Evolutionary conservation across 2,113 vertebrate genomes (phyloP).

Genomic region (Poecilia latipinna): DNA sequence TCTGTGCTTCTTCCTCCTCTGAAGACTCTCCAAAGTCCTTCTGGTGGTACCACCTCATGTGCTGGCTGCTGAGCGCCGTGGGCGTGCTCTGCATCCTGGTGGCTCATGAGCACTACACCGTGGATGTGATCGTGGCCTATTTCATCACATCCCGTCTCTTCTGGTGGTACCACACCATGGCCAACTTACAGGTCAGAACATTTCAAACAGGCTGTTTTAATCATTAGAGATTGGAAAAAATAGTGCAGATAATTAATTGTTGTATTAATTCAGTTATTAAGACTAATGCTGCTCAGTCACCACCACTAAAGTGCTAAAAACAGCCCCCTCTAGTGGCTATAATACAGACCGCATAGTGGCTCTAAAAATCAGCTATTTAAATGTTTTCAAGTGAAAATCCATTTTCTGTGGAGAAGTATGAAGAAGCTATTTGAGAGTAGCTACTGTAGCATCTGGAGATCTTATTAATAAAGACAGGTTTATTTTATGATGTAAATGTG

Average conservation of each 20-base stretch:
- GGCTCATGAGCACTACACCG: conserved; percentile 95
- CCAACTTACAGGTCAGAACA: conserved; percentile 89
- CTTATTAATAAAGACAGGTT: background rate
- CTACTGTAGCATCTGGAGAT: background rate
- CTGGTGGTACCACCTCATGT: conserved; percentile 97
- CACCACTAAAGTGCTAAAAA: no score
- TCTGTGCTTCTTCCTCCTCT: background rate
- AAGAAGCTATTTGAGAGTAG: background rate
- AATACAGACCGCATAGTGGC: no score
- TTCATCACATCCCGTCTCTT: conserved; percentile 96
- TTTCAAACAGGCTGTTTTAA: background rate
- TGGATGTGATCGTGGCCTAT: conserved; percentile 94
- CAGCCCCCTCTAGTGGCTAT: no score
- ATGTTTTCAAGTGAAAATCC: no score
- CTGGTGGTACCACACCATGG: conserved; percentile 99
- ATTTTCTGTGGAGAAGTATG: no score
- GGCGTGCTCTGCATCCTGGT: conserved; percentile 94
- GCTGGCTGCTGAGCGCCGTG: conserved; percentile 93
- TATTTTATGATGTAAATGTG: background rate
- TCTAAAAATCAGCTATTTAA: no score
- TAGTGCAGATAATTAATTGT: no score
- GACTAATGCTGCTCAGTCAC: no score
- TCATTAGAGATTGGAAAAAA: no score
- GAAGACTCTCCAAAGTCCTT: conserved; percentile 94
- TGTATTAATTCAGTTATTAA: no score